Evolutionary conservation across 2,888 invertebrate species (phyloP).

Genomic region (Heterodera filipjevi): DNA sequence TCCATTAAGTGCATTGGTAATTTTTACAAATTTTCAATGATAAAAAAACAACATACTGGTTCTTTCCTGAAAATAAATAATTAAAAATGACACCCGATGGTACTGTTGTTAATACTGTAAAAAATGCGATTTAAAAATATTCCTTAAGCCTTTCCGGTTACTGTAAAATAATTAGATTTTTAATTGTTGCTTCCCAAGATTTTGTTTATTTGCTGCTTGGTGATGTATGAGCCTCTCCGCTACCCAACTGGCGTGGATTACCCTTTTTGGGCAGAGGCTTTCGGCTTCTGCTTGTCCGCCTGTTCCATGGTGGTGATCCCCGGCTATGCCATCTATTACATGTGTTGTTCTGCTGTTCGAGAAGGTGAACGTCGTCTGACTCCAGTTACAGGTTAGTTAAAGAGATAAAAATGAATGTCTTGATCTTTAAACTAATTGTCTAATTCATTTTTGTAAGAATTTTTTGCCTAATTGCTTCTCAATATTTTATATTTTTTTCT

Average conservation of each 20-base stretch:
- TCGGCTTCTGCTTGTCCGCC: slow-evolving; percentile 82
- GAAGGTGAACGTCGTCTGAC: no score
- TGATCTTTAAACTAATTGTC: no score
- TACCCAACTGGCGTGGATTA: slow-evolving; percentile 69
- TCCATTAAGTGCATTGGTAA: slow-evolving; percentile 81
- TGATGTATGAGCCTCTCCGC: slow-evolving; percentile 78
- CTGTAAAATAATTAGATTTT: background rate
- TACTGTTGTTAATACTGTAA: no score
- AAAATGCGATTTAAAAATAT: no score
- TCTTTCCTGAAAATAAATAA: no score
- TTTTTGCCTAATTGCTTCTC: no score
- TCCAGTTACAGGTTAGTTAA: no score
- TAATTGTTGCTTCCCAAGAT: slow-evolving; percentile 71
- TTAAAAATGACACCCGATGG: no score
- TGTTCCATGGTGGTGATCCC: slow-evolving; percentile 86
- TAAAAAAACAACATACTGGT: background rate
- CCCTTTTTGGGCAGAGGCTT: slow-evolving; percentile 76
- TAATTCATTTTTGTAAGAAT: no score
- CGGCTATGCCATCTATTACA: slow-evolving; percentile 78
- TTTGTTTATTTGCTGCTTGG: slow-evolving; percentile 81
- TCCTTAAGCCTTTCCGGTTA: no score
- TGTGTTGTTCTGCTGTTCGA: slow-evolving; percentile 61
- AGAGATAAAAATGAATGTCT: no score
- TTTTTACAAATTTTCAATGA: slow-evolving; percentile 52
- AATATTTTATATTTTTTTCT: no score